A percentile compares a stretch with the other conserved stretches of the same genome.
Conservation (phyloP, 2,888 invertebrate species). For the Digitonthophagus gazella region DNA sequence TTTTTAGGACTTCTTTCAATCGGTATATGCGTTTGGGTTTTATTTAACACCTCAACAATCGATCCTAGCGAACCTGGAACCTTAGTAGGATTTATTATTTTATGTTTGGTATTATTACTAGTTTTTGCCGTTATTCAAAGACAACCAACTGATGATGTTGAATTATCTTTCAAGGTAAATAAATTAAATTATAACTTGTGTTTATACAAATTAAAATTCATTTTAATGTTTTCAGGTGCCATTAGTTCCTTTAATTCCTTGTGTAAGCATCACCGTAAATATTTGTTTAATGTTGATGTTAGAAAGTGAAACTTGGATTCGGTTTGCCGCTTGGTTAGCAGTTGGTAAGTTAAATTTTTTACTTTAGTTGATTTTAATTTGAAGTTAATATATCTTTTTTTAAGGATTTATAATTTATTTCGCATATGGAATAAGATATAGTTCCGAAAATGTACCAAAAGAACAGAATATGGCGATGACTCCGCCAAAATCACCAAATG, state of each 20-base stretch:
- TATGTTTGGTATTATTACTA: conserved; percentile 51
- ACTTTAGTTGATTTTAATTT: not conserved
- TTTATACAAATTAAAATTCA: not conserved
- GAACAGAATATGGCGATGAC: not conserved
- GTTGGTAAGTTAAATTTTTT: conserved; percentile 59
- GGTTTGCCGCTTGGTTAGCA: conserved; percentile 81
- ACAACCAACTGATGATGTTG: conserved; percentile 63
- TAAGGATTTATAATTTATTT: conserved; percentile 84
- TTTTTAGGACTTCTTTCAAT: conserved; percentile 58
- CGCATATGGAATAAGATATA: conserved; percentile 77
- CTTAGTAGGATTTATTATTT: conserved; percentile 46
- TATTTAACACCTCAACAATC: conserved; percentile 43
- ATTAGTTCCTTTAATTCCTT: conserved; percentile 80
- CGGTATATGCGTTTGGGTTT: conserved; percentile 54
- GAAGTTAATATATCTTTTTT: conserved; percentile 28
- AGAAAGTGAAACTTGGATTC: conserved; percentile 81
- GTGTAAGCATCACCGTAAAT: conserved; percentile 82
- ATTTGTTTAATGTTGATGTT: conserved; percentile 89
- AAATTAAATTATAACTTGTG: conserved; percentile 7
- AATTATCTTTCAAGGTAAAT: conserved; percentile 70
- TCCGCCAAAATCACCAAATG: not conserved
- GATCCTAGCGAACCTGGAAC: conserved; percentile 47
- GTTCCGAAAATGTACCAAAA: conserved; percentile 50
- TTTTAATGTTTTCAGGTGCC: conserved; percentile 64
- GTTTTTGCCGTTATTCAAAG: conserved; percentile 63